Conservation (phyloP, 2,797 vertebrate genomes). For the Melanotaenia trifasciata region DNA sequence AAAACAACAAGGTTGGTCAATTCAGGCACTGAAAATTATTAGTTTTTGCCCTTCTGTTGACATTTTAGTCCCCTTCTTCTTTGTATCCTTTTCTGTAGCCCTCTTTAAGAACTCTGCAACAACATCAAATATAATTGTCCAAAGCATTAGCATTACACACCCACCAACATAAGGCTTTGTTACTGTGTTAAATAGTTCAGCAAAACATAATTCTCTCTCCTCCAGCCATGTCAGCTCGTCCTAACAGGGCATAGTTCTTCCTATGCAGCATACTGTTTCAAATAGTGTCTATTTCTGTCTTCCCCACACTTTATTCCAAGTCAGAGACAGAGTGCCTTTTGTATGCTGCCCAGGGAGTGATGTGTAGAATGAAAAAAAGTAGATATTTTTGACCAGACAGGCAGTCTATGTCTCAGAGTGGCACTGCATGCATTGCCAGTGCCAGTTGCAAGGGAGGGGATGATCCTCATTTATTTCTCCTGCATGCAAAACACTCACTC, state of each 20-base stretch:
- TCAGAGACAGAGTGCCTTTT: conserved; percentile 86
- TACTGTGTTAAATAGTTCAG: conserved; percentile 47
- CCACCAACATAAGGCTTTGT: conserved; percentile 29
- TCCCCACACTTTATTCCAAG: conserved; percentile 81
- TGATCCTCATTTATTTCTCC: conserved; percentile 68
- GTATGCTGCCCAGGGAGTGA: conserved; percentile 77
- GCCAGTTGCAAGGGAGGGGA: conserved; percentile 70
- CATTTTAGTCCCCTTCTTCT: conserved; percentile 3
- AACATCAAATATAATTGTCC: conserved; percentile 12
- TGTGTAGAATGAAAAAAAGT: conserved; percentile 74
- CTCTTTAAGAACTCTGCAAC: conserved; percentile 21
- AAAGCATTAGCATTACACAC: conserved; percentile 13
- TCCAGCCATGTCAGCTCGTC: conserved; percentile 59
- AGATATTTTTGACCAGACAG: conserved; percentile 74
- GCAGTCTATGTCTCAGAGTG: conserved; percentile 58
- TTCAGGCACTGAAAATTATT: too few relatives aligned
- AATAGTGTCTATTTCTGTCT: conserved; percentile 85
- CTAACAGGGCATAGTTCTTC: conserved; percentile 76
- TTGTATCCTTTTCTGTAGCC: neutral
- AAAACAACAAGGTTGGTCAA: too few relatives aligned
- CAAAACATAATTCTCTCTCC: conserved; percentile 32
- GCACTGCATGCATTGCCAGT: conserved; percentile 56
- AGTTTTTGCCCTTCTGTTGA: too few relatives aligned
- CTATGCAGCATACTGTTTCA: conserved; percentile 80
- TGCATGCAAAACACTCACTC: conserved; percentile 65